These are phyloP conservation scores for Mycalesis mineus DNA, from an alignment of 2,888 invertebrate species.

Conservation along the genomic window DNA sequence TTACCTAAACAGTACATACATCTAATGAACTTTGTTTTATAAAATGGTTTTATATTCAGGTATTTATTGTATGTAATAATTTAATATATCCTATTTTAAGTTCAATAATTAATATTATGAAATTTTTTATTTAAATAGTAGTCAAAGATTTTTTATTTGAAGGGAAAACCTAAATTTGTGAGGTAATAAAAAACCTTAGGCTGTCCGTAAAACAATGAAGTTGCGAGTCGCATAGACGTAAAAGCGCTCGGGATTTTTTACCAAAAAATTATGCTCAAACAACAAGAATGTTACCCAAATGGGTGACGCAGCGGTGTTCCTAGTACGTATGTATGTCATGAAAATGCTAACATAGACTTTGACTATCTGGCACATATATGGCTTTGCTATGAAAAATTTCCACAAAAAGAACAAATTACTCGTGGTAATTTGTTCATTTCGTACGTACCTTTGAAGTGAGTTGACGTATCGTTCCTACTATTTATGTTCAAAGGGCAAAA, in stretches of 20 bases:
- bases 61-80: too few species aligned
- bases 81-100: too few species aligned
- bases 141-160: too few species aligned
- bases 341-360: slow-evolving; percentile 1
- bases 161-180: too few species aligned
- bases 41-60: too few species aligned
- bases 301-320: slow-evolving; percentile 4
- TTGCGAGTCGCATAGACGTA: neutral
- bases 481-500: too few species aligned
- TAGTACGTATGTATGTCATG: neutral
- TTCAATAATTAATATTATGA: too few species aligned
- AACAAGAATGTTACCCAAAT: slow-evolving; percentile 10
- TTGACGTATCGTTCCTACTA: too few species aligned
- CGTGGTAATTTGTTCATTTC: neutral
- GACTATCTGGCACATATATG: neutral
- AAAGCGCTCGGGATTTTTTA: neutral
- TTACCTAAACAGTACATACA: too few species aligned
- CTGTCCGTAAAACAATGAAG: neutral
- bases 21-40: too few species aligned
- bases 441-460: neutral
- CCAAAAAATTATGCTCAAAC: slow-evolving; percentile 10
- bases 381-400: neutral
- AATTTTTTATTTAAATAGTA: too few species aligned
- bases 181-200: neutral
- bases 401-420: neutral